phyloP scores from a whole-genome alignment of 2,797 vertebrate genomes.

The Chelidonichthys spinosus region DNA sequence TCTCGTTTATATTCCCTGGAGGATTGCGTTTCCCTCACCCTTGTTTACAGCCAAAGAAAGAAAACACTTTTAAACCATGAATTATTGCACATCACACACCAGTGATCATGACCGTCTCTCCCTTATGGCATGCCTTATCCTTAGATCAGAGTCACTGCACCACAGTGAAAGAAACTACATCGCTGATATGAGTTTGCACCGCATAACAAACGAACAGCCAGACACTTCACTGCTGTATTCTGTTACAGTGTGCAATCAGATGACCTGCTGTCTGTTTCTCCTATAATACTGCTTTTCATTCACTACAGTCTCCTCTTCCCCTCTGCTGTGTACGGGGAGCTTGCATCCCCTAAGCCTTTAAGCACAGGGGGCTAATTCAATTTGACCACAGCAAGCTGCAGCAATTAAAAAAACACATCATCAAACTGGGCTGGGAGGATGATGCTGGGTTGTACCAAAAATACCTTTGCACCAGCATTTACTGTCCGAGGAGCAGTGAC shows the following conservation, averaged over 20 bases:
- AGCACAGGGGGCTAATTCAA: conserved; percentile 60
- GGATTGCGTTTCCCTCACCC: background rate
- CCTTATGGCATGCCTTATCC: conserved; percentile 39
- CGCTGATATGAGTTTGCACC: conserved; percentile 53
- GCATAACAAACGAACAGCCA: conserved; percentile 58
- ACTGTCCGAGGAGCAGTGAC: conserved; percentile 48
- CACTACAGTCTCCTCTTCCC: conserved; percentile 23
- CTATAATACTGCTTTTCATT: conserved; percentile 26
- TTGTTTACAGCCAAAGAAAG: conserved; percentile 26
- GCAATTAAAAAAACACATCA: conserved; percentile 72
- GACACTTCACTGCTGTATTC: conserved; percentile 55
- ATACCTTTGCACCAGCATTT: conserved; percentile 71
- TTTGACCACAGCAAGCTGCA: conserved; percentile 68
- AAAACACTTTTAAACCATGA: conserved; percentile 27
- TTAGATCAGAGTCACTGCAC: conserved; percentile 55
- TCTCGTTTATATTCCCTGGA: conserved; percentile 18
- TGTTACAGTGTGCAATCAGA: conserved; percentile 28
- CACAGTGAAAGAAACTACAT: conserved; percentile 54
- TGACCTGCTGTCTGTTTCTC: conserved; percentile 43
- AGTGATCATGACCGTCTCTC: conserved; percentile 47
- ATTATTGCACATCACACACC: conserved; percentile 28
- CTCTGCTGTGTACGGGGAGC: conserved; percentile 7
- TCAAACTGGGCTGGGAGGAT: conserved; percentile 54
- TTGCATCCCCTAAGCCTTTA: conserved; percentile 47
- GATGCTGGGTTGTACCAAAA: conserved; percentile 69